These are phyloP conservation scores for Agrilus planipennis DNA, from an alignment of 1,140 invertebrate species.

Conservation along the genomic window DNA sequence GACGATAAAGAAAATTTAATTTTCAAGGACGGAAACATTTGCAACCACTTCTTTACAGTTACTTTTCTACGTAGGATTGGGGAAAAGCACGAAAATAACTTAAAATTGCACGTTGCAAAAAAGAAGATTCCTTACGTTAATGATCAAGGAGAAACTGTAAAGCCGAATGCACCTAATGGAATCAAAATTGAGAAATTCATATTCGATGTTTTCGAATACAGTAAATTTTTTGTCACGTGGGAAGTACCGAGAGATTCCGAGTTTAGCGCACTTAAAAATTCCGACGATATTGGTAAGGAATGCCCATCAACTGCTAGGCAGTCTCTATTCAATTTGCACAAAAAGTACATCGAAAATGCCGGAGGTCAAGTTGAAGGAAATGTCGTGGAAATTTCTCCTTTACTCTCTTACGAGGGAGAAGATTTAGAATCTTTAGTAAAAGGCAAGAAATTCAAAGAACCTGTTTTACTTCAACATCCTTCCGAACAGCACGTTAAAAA, in stretches of 20 bases:
- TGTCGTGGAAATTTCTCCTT: constrained; percentile 80
- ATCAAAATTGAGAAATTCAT: constrained; percentile 99
- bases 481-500: background rate
- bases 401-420: constrained; percentile 85
- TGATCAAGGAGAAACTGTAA: constrained; percentile 53
- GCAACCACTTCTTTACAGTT: constrained; percentile 93
- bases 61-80: constrained; percentile 66
- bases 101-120: constrained; percentile 90
- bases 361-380: constrained; percentile 67
- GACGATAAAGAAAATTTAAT: constrained; percentile 68
- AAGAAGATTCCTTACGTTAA: constrained; percentile 93
- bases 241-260: constrained; percentile 87
- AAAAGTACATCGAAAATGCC: constrained; percentile 68
- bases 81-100: constrained; percentile 48
- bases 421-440: constrained; percentile 53
- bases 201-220: constrained; percentile 95
- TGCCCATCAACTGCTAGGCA: constrained; percentile 76
- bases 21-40: constrained; percentile 94
- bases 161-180: constrained; percentile 79
- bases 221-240: constrained; percentile 84
- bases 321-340: constrained; percentile 72
- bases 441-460: constrained; percentile 35
- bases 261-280: constrained; percentile 95
- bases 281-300: constrained; percentile 75
- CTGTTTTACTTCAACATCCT: background rate